Base-by-base conservation (phyloP, 2,797 vertebrate species). In the Labroides dimidiatus region DNA sequence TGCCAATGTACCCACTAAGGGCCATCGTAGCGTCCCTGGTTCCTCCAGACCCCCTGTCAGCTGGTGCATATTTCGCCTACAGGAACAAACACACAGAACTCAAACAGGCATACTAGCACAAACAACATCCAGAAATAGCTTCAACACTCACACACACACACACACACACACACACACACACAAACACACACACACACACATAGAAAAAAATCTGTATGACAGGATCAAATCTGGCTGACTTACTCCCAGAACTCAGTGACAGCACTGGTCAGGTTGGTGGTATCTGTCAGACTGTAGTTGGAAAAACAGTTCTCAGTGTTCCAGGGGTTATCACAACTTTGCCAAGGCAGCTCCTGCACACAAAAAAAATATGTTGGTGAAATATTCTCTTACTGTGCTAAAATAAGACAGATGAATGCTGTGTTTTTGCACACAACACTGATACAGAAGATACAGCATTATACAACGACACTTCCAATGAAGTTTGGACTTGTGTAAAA, bases 171-270 rank as follows among this genome's bases (percentile, higher is more conserved):
- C 14, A 59, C 43, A 21, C 9, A 21, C 33, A 48, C 10, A 44
- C 12, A 62, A 37, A 19, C 7, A n/a, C n/a, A n/a, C n/a, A n/a
- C n/a, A n/a, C n/a, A n/a, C n/a, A n/a, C n/a, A n/a, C n/a, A n/a
- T n/a, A n/a, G n/a, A n/a, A n/a, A n/a, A n/a, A n/a, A n/a, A n/a
- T 24, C 19, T 53, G 21, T 14, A 36, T 4, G 41, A 12, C 36
- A 47, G 53, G 36, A 16, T 42, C 27, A 37, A 4, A 37, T 65
- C 24, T 37, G 27, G 16, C 15, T 4, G 27, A 95, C 96, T 20
- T 93, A 98, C 96, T 97, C 96, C 96, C 96, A 98, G 89, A 97
- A 98, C 88, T 98, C 96, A 0, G 95, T 96, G 82, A 98, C 96
- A 0, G 96, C 93, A 0, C 96, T 97, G 87, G 94, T 96, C 83